Evolutionary conservation across 2,113 vertebrate genomes (phyloP).

Genomic region (Corynorhinus townsendii): DNA sequence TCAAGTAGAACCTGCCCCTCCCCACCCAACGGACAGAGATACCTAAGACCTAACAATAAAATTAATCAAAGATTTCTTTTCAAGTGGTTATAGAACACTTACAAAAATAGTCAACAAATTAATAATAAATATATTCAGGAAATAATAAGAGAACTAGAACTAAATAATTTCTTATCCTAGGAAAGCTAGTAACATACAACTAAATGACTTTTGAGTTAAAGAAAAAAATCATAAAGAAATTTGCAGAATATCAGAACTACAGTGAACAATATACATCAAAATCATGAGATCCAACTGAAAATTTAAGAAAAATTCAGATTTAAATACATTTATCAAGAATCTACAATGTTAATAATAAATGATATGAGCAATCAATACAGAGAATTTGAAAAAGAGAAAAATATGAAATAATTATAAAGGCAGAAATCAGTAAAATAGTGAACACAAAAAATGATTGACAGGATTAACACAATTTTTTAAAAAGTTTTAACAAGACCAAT

Average conservation of each 20-base stretch:
- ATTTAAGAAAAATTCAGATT: background rate
- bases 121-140: background rate
- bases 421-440: background rate
- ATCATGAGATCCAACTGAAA: background rate
- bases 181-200: background rate
- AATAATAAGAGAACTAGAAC: background rate
- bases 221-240: background rate
- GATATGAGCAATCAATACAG: background rate
- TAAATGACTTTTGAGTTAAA: background rate
- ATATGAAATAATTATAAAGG: background rate
- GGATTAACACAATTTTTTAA: background rate
- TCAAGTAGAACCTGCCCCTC: background rate
- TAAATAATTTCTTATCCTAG: background rate
- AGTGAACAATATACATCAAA: background rate
- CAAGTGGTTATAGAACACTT: background rate
- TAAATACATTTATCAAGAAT: background rate
- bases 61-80: slow-evolving; percentile 3
- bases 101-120: background rate
- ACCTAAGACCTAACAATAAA: background rate
- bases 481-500: background rate
- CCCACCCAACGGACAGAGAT: background rate
- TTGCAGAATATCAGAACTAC: background rate
- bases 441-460: background rate
- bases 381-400: background rate
- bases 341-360: background rate